phyloP scores from a whole-genome alignment of 2,113 vertebrate species.

The Spea bombifrons region DNA sequence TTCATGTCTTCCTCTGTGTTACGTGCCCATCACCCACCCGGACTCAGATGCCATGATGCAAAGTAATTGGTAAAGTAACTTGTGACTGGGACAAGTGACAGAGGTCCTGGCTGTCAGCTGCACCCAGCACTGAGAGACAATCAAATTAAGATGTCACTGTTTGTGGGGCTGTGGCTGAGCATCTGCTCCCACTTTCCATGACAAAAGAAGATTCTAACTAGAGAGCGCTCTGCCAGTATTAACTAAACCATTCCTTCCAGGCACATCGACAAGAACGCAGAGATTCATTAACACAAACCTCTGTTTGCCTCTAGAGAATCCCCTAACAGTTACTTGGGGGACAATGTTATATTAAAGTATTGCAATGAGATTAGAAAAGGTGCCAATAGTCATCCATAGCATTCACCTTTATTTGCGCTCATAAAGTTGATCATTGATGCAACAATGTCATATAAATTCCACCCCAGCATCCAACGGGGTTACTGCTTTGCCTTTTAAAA shows the following conservation, averaged over 20 bases:
- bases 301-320: background rate
- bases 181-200: constrained; percentile 45
- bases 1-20: background rate
- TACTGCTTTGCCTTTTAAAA: no score
- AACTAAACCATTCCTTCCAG: constrained; percentile 20
- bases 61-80: constrained; percentile 12
- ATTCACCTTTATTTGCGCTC: no score
- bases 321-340: constrained; percentile 3
- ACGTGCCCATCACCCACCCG: background rate
- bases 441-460: no score
- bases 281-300: constrained; percentile 26
- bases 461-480: no score
- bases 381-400: no score
- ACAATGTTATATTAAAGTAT: background rate
- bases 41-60: background rate
- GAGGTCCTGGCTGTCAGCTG: constrained; percentile 20
- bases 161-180: constrained; percentile 41
- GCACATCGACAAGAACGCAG: constrained; percentile 10
- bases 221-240: constrained; percentile 26
- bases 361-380: background rate
- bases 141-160: constrained; percentile 47
- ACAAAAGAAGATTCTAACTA: constrained; percentile 38
- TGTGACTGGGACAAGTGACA: background rate
- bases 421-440: no score
- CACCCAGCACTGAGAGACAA: constrained; percentile 19